These are phyloP conservation scores for Cebidichthys violaceus DNA, from an alignment of 2,113 vertebrate species.

Conservation along the genomic window DNA sequence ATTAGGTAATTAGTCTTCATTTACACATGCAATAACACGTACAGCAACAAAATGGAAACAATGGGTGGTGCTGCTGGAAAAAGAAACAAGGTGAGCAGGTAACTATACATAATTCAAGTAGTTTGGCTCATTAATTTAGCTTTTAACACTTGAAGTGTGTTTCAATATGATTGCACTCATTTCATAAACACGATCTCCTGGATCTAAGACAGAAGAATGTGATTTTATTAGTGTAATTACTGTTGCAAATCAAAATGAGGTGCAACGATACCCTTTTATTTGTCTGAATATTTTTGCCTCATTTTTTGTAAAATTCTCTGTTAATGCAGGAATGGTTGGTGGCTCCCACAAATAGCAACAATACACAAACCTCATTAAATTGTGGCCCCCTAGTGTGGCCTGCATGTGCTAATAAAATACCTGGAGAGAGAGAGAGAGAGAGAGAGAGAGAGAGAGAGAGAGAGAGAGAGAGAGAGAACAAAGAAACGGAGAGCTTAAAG, in stretches of 20 bases:
- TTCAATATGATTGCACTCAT: background rate
- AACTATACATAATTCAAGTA: background rate
- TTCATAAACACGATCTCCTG: background rate
- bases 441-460: too few relatives aligned
- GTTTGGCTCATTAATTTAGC: background rate
- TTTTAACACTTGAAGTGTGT: background rate
- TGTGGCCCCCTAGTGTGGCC: conserved; percentile 63
- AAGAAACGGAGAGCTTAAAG: conserved; percentile 56
- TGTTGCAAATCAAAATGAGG: background rate
- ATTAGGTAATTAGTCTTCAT: background rate
- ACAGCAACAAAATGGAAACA: background rate
- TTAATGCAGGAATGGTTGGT: background rate
- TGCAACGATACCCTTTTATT: background rate
- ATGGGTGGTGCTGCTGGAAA: background rate
- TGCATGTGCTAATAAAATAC: conserved; percentile 71
- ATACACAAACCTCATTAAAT: conserved; percentile 77
- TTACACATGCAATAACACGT: background rate
- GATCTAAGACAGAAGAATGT: background rate
- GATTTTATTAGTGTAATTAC: background rate
- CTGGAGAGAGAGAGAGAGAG: conserved; percentile 11
- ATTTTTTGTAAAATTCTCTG: background rate
- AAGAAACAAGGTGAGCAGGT: background rate
- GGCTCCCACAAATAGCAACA: conserved; percentile 54
- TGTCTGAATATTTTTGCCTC: background rate
- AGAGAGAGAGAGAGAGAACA: too few relatives aligned